Conservation (phyloP, 2,797 vertebrate genomes). For the Phrynocephalus forsythii region DNA sequence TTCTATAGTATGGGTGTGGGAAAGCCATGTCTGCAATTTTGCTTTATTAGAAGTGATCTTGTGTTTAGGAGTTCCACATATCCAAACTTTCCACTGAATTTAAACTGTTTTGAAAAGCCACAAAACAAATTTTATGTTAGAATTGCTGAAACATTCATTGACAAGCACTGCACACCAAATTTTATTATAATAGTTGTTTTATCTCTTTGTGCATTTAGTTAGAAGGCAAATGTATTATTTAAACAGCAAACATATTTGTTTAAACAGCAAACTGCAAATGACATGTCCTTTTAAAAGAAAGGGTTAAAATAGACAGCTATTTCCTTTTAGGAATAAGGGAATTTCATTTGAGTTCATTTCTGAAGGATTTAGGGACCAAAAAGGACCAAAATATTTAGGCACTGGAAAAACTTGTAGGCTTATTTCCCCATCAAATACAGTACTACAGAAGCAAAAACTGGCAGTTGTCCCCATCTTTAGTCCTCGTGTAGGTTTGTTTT, state of each 20-base stretch:
- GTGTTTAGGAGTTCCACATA: too few species aligned
- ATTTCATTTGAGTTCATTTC: too few species aligned
- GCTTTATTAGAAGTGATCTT: too few species aligned
- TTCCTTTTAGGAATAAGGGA: too few species aligned
- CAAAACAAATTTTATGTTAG: not conserved
- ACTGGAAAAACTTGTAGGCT: not conserved
- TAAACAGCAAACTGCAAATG: not conserved
- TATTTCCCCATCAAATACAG: not conserved
- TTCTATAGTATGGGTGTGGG: too few species aligned
- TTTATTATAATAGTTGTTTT: not conserved
- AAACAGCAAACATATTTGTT: not conserved
- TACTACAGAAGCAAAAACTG: not conserved
- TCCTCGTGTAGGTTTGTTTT: not conserved
- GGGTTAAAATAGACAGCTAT: too few species aligned
- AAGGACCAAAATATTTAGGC: too few species aligned
- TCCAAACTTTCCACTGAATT: not conserved
- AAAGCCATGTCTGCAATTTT: too few species aligned
- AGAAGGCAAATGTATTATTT: not conserved
- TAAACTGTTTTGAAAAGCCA: not conserved
- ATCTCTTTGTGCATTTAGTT: not conserved
- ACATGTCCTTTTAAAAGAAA: too few species aligned
- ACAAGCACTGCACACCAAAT: not conserved
- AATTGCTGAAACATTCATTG: not conserved
- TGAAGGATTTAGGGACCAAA: too few species aligned
- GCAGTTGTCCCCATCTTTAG: not conserved